Conservation (phyloP, 1,140 invertebrate species). For the Oncopodura yosiiana region DNA sequence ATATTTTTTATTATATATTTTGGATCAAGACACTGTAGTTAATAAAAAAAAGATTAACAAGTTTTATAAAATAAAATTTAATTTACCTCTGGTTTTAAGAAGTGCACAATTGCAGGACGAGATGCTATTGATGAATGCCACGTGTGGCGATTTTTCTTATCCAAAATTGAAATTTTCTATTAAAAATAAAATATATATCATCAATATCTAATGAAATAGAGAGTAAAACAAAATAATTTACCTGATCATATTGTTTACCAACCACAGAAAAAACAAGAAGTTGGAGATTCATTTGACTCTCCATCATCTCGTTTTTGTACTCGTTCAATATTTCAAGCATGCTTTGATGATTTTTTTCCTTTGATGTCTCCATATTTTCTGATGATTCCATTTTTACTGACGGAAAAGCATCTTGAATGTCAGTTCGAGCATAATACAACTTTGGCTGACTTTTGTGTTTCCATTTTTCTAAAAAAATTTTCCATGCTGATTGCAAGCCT, state of each 20-base stretch:
- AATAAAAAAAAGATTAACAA: no score
- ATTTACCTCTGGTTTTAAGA: no score
- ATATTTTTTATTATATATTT: no score
- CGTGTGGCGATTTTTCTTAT: neutral
- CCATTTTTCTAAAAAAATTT: neutral
- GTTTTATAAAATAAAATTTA: no score
- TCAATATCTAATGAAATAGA: no score
- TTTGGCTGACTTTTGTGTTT: neutral
- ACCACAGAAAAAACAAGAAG: neutral
- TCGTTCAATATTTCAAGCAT: neutral
- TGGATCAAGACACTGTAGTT: no score
- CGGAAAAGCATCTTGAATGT: slow-evolving; percentile 21
- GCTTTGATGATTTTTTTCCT: no score
- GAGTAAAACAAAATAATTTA: neutral
- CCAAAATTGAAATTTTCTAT: neutral
- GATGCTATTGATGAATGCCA: neutral
- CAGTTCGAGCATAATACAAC: slow-evolving; percentile 8
- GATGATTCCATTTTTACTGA: slow-evolving; percentile 2
- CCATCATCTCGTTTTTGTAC: neutral
- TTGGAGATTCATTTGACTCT: neutral
- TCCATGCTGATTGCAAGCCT: neutral
- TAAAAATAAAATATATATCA: neutral
- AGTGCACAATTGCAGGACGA: neutral
- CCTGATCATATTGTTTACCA: no score
- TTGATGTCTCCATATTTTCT: no score